These are phyloP conservation scores for Falco biarmicus DNA, from an alignment of 2,797 vertebrate species.

Conservation along the genomic window DNA sequence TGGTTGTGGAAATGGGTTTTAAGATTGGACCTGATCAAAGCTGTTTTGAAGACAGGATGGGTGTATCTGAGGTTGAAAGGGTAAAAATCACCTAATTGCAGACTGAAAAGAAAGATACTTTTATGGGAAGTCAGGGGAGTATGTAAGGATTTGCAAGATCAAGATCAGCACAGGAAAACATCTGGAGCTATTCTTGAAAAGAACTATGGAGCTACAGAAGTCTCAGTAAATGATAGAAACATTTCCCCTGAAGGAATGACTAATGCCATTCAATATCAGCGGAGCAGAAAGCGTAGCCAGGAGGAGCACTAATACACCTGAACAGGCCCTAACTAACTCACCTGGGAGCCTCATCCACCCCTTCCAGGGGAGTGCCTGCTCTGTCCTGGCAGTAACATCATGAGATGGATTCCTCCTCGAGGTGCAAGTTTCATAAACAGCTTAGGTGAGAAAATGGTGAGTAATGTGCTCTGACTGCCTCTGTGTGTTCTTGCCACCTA, in stretches of 20 bases:
- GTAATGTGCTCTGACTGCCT: not conserved
- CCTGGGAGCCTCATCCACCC: not conserved
- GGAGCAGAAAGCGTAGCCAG: not conserved
- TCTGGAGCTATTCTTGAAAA: not conserved
- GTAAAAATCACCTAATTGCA: not conserved
- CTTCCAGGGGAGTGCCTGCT: not conserved
- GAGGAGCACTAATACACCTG: not conserved
- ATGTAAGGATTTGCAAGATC: not conserved
- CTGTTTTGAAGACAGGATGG: not conserved
- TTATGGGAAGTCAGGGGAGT: not conserved
- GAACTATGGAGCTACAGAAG: not conserved
- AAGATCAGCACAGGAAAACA: not conserved
- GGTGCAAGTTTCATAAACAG: not conserved
- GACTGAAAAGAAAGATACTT: not conserved
- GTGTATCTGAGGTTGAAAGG: not conserved
- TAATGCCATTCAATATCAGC: not conserved
- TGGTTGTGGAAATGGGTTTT: not conserved
- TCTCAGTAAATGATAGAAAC: not conserved
- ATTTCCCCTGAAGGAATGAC: not conserved
- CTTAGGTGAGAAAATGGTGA: slow-evolving; percentile 9
- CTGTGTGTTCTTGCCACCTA: not conserved
- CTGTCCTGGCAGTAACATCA: not conserved
- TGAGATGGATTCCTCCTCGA: not conserved
- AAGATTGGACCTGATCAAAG: not conserved
- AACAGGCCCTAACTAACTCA: not conserved